phyloP scores from a whole-genome alignment of 2,888 invertebrate genomes.

The Andrena marginata region DNA sequence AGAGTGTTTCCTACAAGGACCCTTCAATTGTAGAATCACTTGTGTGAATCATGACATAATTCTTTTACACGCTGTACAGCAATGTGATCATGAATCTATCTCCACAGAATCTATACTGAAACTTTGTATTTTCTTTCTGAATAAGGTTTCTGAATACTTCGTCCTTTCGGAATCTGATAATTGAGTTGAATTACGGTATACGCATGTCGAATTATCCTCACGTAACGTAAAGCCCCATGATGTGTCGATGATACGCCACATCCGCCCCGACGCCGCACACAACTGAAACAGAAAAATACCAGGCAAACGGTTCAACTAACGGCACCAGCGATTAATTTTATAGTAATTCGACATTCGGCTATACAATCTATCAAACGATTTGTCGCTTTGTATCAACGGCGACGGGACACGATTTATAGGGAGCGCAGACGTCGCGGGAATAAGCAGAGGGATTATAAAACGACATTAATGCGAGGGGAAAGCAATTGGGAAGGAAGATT shows the following conservation, averaged over 20 bases:
- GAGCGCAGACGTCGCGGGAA: neutral
- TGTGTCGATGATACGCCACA: conserved; percentile 87
- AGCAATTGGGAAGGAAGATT: neutral
- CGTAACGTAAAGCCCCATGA: conserved; percentile 88
- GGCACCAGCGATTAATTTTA: conserved; percentile 15
- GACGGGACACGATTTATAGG: neutral
- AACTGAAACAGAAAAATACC: conserved; percentile 85
- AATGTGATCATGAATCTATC: too few species aligned
- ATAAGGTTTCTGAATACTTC: neutral
- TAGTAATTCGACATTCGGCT: conserved; percentile 20
- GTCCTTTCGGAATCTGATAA: conserved; percentile 59
- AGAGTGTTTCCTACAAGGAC: too few species aligned
- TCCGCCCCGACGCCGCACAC: conserved; percentile 89
- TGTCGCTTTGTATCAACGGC: too few species aligned
- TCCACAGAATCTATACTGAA: too few species aligned
- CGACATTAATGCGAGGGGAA: neutral
- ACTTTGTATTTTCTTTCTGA: too few species aligned
- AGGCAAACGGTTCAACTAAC: conserved; percentile 23
- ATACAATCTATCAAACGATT: neutral
- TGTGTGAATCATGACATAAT: too few species aligned
- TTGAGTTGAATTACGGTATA: conserved; percentile 78
- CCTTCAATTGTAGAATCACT: too few species aligned
- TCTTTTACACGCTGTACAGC: too few species aligned
- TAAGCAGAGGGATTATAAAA: conserved; percentile 16
- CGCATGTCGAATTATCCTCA: conserved; percentile 85